phyloP scores from a whole-genome alignment of 2,113 vertebrate genomes.

The Brachyhypopomus occidentalis region DNA sequence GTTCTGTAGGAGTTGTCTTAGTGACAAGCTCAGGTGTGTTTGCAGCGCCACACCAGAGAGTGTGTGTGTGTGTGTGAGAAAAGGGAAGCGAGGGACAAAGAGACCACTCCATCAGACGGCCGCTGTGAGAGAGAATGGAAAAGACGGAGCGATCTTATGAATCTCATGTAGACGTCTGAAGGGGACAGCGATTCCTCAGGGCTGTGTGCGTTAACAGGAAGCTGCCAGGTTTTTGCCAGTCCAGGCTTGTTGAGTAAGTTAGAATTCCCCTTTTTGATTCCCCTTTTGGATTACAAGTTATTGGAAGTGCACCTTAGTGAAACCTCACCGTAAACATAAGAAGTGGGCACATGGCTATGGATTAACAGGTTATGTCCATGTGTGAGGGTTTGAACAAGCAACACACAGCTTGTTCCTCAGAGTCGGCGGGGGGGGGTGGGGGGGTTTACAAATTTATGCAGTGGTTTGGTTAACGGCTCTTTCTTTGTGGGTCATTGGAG shows the following conservation, averaged over 20 bases:
- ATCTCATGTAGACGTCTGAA: conserved; percentile 61
- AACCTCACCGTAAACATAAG: neutral
- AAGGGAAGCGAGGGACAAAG: conserved; percentile 8
- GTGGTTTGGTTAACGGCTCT: neutral
- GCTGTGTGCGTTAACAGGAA: conserved; percentile 69
- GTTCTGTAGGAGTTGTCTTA: conserved; percentile 61
- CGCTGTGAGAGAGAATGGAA: conserved; percentile 1
- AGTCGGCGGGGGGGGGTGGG: neutral
- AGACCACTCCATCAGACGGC: neutral
- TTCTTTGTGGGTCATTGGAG: neutral
- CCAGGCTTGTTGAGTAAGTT: conserved; percentile 70
- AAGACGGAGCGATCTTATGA: neutral
- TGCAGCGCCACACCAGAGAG: conserved; percentile 32
- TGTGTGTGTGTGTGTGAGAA: neutral
- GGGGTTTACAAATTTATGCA: neutral
- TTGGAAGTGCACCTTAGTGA: neutral
- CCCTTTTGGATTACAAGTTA: too few relatives aligned
- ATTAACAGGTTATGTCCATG: neutral
- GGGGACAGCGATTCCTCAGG: conserved; percentile 42
- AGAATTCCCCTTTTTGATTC: conserved; percentile 37
- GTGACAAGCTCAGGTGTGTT: conserved; percentile 71
- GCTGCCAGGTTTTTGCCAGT: conserved; percentile 64
- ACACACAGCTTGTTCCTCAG: too few relatives aligned
- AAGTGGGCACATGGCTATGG: neutral
- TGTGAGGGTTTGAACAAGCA: neutral